A percentile compares a stretch with the other conserved stretches of the same genome.
These are phyloP conservation scores for Leiothrix lutea DNA, from an alignment of 2,113 vertebrate genomes.

Conservation along the genomic window DNA sequence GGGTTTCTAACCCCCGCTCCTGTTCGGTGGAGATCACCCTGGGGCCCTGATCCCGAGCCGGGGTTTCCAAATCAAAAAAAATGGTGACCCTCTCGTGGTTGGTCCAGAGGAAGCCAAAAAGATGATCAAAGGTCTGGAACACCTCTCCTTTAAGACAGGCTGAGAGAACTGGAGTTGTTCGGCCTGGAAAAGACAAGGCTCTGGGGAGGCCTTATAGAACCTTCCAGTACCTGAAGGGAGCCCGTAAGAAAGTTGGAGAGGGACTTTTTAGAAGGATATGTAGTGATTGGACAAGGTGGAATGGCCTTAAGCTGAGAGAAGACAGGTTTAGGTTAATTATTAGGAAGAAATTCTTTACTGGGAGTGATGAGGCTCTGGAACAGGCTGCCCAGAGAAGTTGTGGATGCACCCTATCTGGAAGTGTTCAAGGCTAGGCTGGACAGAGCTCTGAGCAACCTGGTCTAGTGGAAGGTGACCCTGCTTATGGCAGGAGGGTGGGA, in stretches of 20 bases:
- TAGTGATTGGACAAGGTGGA: not conserved
- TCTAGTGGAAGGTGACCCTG: too few species aligned
- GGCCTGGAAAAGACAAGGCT: not conserved
- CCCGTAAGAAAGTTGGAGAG: not conserved
- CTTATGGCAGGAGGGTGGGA: too few species aligned
- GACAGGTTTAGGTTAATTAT: not conserved
- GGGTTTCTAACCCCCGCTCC: not conserved
- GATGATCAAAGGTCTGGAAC: not conserved
- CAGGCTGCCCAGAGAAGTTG: not conserved
- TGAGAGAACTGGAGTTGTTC: not conserved
- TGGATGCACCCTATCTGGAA: not conserved
- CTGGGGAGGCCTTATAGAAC: not conserved
- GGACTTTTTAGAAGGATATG: not conserved
- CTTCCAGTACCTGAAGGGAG: not conserved
- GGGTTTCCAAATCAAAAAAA: rapidly evolving
- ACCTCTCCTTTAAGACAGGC: not conserved
- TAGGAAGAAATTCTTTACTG: not conserved
- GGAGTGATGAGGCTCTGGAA: not conserved
- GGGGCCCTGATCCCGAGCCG: not conserved
- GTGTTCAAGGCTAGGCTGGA: not conserved
- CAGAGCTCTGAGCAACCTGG: not conserved
- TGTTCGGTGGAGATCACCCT: not conserved
- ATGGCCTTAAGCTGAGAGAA: not conserved
- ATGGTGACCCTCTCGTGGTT: not conserved
- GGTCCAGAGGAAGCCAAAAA: not conserved